Evolutionary conservation across 2,888 invertebrate species (phyloP).

Genomic region (Pristionchus arcanus): DNA sequence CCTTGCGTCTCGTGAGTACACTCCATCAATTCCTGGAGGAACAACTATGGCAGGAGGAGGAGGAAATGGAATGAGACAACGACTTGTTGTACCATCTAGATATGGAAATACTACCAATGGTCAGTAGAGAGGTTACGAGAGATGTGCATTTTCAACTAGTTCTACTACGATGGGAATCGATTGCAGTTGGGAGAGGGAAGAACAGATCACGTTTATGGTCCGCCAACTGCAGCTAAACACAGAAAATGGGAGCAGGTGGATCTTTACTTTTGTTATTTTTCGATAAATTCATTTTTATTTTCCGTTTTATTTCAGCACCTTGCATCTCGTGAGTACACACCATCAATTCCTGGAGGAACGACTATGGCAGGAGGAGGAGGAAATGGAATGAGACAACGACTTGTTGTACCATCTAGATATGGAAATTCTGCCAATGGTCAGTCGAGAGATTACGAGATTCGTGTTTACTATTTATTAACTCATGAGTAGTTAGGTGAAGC

Average conservation of each 20-base stretch:
- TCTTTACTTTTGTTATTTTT: not conserved
- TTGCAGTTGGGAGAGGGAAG: not conserved
- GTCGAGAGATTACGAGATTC: too few species aligned
- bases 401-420: not conserved
- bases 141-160: too few species aligned
- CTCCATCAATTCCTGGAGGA: not conserved
- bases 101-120: not conserved
- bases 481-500: not conserved
- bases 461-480: not conserved
- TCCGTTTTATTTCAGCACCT: not conserved
- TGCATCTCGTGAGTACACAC: not conserved
- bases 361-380: conserved; percentile 14
- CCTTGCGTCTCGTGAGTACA: conserved; percentile 1
- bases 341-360: not conserved
- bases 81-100: not conserved
- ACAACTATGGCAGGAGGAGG: not conserved
- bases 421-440: not conserved
- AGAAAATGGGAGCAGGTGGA: not conserved
- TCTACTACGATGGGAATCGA: not conserved
- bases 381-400: not conserved
- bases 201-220: conserved; percentile 35
- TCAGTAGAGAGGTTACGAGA: not conserved
- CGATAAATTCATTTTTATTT: not conserved
- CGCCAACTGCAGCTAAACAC: not conserved
- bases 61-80: not conserved